A percentile compares a stretch with the other conserved stretches of the same genome.
Conservation (phyloP, 2,113 vertebrate species). For the Eublepharis macularius region DNA sequence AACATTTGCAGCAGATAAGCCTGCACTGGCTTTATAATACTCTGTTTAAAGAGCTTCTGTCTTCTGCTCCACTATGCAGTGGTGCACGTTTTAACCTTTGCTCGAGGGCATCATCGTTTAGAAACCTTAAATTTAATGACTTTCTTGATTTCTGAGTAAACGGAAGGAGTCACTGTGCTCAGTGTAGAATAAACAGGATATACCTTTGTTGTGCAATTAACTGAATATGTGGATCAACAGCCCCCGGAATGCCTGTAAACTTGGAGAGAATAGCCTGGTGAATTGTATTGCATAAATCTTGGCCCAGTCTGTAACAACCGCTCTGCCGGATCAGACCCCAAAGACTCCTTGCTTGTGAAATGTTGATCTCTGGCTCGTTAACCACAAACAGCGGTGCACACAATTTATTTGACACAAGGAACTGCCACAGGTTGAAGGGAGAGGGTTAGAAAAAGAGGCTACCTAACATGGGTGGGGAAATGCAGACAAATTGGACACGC, state of each 20-base stretch:
- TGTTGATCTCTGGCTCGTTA: not conserved
- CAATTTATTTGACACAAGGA: not conserved
- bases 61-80: slow-evolving; percentile 8
- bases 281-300: not conserved
- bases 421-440: not conserved
- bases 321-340: not conserved
- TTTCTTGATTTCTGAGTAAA: slow-evolving; percentile 19
- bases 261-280: not conserved
- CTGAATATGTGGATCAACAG: slow-evolving; percentile 2
- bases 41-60: slow-evolving; percentile 29
- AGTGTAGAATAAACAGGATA: slow-evolving; percentile 37
- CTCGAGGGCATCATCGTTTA: slow-evolving; percentile 21
- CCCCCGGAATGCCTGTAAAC: not conserved
- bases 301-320: not conserved
- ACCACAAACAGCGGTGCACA: not conserved
- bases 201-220: slow-evolving; percentile 28
- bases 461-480: not conserved
- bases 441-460: not conserved
- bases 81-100: not conserved
- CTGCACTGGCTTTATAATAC: not conserved
- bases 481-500: not conserved
- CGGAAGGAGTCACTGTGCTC: not conserved
- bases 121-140: not conserved
- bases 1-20: slow-evolving; percentile 23
- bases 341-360: not conserved